phyloP scores from a whole-genome alignment of 1,140 invertebrate genomes.

The Heliconius melpomene region DNA sequence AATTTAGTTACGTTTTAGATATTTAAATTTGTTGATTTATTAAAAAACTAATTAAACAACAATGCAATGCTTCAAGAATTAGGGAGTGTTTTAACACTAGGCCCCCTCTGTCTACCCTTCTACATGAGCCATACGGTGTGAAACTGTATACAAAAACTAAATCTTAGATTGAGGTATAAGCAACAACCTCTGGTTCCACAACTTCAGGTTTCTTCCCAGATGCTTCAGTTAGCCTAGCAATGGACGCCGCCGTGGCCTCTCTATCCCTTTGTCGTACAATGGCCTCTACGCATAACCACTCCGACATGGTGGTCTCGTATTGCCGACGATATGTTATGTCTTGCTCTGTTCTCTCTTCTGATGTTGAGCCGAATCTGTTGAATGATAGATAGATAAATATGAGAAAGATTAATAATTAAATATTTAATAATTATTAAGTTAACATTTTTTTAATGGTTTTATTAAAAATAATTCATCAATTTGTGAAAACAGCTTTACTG shows the following conservation, averaged over 20 bases:
- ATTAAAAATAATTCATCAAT: too few species aligned
- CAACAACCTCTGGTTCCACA: slow-evolving; percentile 66
- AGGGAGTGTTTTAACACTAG: too few species aligned
- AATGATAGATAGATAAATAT: neutral
- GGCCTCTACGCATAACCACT: slow-evolving; percentile 96
- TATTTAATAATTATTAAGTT: too few species aligned
- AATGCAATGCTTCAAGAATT: too few species aligned
- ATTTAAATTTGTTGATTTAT: too few species aligned
- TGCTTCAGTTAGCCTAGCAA: slow-evolving; percentile 83
- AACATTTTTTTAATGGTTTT: too few species aligned
- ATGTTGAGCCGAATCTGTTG: slow-evolving; percentile 86
- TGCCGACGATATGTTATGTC: slow-evolving; percentile 86
- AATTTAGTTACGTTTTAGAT: neutral
- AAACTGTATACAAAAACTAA: neutral
- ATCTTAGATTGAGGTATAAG: neutral
- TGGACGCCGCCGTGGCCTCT: slow-evolving; percentile 84
- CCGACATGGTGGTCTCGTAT: slow-evolving; percentile 95
- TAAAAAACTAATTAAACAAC: too few species aligned
- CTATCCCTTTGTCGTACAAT: slow-evolving; percentile 93
- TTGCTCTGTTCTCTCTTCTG: slow-evolving; percentile 85
- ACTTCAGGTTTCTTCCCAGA: slow-evolving; percentile 56
- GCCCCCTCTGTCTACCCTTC: too few species aligned
- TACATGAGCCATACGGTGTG: too few species aligned
- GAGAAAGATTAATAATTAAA: too few species aligned
- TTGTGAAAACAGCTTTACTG: too few species aligned